Base-by-base conservation (phyloP, 2,888 invertebrate species). In the Troides aeacus region DNA sequence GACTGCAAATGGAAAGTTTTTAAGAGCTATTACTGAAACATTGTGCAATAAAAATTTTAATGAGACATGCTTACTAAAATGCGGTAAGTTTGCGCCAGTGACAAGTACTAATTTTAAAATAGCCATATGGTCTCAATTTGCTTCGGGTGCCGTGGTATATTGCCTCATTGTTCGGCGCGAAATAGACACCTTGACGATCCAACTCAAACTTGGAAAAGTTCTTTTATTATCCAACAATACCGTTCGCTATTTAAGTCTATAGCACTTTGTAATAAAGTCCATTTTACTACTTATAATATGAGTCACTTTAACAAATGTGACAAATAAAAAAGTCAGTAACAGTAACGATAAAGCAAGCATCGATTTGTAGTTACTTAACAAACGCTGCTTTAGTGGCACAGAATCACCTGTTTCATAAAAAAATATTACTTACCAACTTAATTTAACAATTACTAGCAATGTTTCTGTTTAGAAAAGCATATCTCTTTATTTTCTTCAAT, bases 101-200 rank as follows among this genome's bases (percentile, higher is more conserved):
- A 46, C 36, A 15, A 58, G 46, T 18, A 36, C 21, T 17, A 59
- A 59, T 64, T 62, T 62, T 57, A 24, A 46, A 62, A 23, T 59
- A 64, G 46, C 63, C 21, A n/a, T 39, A 30, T 23, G 60, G 60
- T 56, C 64, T 64, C 56, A 46, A 68, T 68, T 71, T 57, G 67
- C 61, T 67, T 50, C 67, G 67, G 66, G 36, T 23, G 67, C 50
- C 66, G 64, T 68, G 24, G 57, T 15, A 61, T 62, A 71, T 67
- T 64, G 67, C 57, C 39, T 57, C 61, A 64, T 71, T 71, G 70
- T 71, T 67, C 61, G 42, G 17, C 39, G 60, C 57, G 46, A 67
- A 67, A 67, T 67, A 64, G 61, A 63, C 61, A 64, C 67, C 64
- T 70, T 67, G 70, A 70, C 66, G 42, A 67, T 57, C 53, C 42